Evolutionary conservation across 2,113 vertebrate species (phyloP).

Genomic region (Pantherophis guttatus): DNA sequence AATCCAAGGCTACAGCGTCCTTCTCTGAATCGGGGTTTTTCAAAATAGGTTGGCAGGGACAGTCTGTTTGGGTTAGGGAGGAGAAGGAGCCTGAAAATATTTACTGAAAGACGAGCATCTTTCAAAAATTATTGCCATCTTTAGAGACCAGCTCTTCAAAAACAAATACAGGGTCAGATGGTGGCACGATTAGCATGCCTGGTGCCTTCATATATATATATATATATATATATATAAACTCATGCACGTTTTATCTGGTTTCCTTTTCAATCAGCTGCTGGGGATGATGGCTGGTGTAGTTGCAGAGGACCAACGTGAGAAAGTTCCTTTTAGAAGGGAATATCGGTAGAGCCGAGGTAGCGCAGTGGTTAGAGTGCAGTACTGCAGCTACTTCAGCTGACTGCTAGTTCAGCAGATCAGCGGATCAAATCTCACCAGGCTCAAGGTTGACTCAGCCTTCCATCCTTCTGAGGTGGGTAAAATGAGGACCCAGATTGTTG

Average conservation of each 20-base stretch:
- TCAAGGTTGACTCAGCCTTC: no score
- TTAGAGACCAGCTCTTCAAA: background rate
- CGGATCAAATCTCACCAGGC: no score
- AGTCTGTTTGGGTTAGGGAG: background rate
- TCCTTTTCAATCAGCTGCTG: background rate
- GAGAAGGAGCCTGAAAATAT: background rate
- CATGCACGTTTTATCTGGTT: background rate
- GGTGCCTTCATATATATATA: background rate
- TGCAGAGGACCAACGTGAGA: background rate
- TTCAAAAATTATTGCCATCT: background rate
- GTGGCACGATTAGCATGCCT: background rate
- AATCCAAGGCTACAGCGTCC: background rate
- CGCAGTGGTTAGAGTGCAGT: no score
- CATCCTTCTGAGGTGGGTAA: no score
- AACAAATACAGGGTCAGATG: background rate
- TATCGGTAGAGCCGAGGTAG: no score
- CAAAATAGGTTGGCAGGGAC: background rate
- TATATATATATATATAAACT: background rate
- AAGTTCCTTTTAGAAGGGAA: background rate
- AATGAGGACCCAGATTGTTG: no score
- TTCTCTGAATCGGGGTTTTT: background rate
- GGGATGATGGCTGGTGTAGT: background rate
- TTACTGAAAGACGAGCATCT: background rate
- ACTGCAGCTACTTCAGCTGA: no score
- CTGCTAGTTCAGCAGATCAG: no score